Conservation (phyloP, 2,113 vertebrate species). For the Macrotis lagotis region DNA sequence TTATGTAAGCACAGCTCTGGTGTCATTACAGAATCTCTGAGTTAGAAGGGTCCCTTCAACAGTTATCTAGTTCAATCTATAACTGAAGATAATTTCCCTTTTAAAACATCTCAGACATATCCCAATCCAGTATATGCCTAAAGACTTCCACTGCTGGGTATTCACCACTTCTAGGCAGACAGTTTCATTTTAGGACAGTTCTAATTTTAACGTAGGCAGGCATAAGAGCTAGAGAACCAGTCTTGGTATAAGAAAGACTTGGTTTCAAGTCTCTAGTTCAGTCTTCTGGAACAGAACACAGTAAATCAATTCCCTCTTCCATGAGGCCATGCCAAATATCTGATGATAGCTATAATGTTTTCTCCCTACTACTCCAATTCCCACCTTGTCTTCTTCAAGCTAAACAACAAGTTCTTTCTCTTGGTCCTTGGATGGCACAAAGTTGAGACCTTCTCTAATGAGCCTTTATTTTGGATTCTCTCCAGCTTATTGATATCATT, state of each 20-base stretch:
- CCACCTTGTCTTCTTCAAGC: neutral
- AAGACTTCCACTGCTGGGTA: neutral
- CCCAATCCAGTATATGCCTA: neutral
- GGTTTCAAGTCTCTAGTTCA: neutral
- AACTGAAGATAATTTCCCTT: neutral
- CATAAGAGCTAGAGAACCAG: neutral
- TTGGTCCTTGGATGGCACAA: neutral
- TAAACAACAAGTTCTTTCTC: neutral
- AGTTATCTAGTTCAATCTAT: neutral
- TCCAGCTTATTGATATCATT: neutral
- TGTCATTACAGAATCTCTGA: neutral
- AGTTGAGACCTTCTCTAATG: neutral
- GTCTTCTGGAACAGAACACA: neutral
- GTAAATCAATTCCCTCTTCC: neutral
- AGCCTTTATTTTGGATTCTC: neutral
- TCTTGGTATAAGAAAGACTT: neutral
- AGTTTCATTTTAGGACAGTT: neutral
- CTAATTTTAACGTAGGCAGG: neutral
- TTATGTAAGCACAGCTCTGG: neutral
- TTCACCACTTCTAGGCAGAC: neutral
- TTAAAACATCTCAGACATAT: neutral
- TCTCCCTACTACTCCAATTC: neutral
- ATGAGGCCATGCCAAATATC: neutral
- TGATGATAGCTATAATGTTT: neutral
- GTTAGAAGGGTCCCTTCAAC: neutral